phyloP scores from a whole-genome alignment of 1,140 invertebrate species.

The Pogonus chalceus region DNA sequence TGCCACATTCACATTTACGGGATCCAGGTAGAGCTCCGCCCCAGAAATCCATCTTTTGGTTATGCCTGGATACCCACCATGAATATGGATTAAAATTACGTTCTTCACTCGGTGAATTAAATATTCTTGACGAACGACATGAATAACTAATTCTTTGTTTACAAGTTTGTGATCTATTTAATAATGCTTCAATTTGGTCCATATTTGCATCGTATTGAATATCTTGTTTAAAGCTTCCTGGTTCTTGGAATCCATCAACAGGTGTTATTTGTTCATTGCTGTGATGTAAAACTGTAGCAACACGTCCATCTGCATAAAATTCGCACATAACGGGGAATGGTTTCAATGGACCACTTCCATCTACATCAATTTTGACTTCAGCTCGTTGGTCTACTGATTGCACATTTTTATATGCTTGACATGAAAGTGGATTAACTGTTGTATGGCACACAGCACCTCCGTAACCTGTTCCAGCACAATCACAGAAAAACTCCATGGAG shows the following conservation, averaged over 20 bases:
- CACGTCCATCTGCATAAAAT: constrained; percentile 64
- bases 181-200: constrained; percentile 77
- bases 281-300: constrained; percentile 69
- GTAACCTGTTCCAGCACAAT: constrained; percentile 83
- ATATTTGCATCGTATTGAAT: constrained; percentile 81
- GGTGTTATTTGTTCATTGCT: constrained; percentile 59
- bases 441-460: constrained; percentile 91
- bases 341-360: constrained; percentile 85
- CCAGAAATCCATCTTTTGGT: constrained; percentile 96
- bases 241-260: constrained; percentile 77
- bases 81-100: constrained; percentile 68
- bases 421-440: constrained; percentile 77
- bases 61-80: constrained; percentile 86
- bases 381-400: constrained; percentile 56
- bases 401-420: constrained; percentile 74
- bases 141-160: constrained; percentile 79
- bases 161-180: constrained; percentile 77
- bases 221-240: constrained; percentile 79
- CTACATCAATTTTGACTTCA: constrained; percentile 76
- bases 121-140: constrained; percentile 73
- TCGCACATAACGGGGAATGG: constrained; percentile 89
- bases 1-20: constrained; percentile 87
- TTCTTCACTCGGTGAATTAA: constrained; percentile 72
- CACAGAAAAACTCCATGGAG: constrained; percentile 82
- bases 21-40: constrained; percentile 85